Conservation (phyloP, 2,888 invertebrate species). For the Pristionchus entomophagus region DNA sequence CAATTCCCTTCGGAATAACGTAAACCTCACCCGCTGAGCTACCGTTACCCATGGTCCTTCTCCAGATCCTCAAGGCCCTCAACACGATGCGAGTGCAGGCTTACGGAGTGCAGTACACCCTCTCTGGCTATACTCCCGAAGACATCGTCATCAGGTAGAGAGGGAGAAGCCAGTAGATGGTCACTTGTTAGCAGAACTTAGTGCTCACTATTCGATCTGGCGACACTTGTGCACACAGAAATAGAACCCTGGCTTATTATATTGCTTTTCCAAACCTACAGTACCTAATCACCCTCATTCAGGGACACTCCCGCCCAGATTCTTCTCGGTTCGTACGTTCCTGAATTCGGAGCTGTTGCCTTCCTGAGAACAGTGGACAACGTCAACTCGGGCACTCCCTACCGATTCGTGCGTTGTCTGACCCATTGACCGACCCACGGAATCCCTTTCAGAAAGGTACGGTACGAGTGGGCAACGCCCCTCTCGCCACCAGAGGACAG, state of each 20-base stretch:
- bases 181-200: no score
- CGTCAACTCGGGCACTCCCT: constrained; percentile 25
- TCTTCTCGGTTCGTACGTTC: constrained; percentile 1
- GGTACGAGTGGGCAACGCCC: constrained; percentile 14
- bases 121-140: constrained; percentile 38
- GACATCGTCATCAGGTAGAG: constrained; percentile 18
- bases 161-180: no score
- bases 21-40: neutral
- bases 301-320: neutral
- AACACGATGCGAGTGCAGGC: constrained; percentile 17
- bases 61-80: constrained; percentile 44
- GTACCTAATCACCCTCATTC: no score
- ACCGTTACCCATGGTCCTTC: neutral
- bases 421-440: neutral
- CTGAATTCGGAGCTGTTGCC: constrained; percentile 34
- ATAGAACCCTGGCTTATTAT: no score
- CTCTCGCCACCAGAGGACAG: constrained; percentile 46
- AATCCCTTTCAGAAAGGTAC: constrained; percentile 9
- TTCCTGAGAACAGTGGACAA: constrained; percentile 1
- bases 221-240: no score
- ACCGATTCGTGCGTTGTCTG: constrained; percentile 29
- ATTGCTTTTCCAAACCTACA: no score
- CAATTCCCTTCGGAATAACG: neutral
- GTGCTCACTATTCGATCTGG: no score
- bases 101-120: neutral